A percentile compares a stretch with the other conserved stretches of the same genome.
Evolutionary conservation across 1,140 invertebrate species (phyloP).

Genomic region (Drosophila virilis): DNA sequence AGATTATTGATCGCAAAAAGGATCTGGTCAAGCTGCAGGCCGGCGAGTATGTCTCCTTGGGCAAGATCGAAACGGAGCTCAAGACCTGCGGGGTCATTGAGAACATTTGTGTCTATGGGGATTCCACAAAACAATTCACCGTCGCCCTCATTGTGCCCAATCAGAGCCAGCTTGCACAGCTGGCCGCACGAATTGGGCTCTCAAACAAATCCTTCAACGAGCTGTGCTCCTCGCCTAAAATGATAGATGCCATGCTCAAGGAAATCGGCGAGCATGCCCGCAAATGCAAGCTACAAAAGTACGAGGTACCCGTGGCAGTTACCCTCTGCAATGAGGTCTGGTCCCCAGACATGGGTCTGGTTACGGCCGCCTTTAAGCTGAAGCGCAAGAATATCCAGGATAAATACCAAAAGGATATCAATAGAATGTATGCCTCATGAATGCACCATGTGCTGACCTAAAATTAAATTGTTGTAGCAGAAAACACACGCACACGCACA

Average conservation of each 20-base stretch:
- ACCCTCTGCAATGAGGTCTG: slow-evolving; percentile 95
- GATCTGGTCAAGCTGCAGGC: slow-evolving; percentile 98
- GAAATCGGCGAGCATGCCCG: slow-evolving; percentile 92
- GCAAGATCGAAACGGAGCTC: slow-evolving; percentile 95
- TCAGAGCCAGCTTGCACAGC: slow-evolving; percentile 88
- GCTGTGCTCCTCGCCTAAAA: slow-evolving; percentile 88
- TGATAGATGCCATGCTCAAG: slow-evolving; percentile 92
- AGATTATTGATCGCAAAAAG: slow-evolving; percentile 99
- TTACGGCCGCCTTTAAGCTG: slow-evolving; percentile 98
- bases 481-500: not conserved
- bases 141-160: slow-evolving; percentile 97
- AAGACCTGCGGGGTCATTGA: slow-evolving; percentile 98
- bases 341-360: slow-evolving; percentile 97
- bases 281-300: slow-evolving; percentile 95
- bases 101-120: slow-evolving; percentile 97
- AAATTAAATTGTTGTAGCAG: too few relatives aligned
- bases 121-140: slow-evolving; percentile 92
- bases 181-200: slow-evolving; percentile 88
- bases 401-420: slow-evolving; percentile 95
- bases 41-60: slow-evolving; percentile 98
- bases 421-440: slow-evolving; percentile 96
- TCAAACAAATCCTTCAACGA: slow-evolving; percentile 87
- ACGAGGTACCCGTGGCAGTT: slow-evolving; percentile 96
- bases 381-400: slow-evolving; percentile 98
- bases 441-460: slow-evolving; percentile 33